Percentiles rank a stretch among this genome's conserved stretches.
phyloP scores from a whole-genome alignment of 2,888 invertebrate species.

The Nysson spinosus region DNA sequence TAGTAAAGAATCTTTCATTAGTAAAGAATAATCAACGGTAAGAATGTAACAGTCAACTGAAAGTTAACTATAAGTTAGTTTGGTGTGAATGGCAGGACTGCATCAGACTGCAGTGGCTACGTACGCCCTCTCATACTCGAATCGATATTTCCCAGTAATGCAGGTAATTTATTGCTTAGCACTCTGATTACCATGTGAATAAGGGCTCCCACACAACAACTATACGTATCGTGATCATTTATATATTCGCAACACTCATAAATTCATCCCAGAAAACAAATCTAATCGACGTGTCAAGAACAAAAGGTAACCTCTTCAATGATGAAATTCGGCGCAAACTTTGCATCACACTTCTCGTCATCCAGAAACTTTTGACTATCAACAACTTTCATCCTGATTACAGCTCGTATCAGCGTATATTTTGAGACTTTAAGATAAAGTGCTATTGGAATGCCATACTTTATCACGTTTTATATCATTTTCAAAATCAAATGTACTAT shows the following conservation, averaged over 20 bases:
- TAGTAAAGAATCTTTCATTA: too few relatives aligned
- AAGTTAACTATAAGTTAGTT: too few relatives aligned
- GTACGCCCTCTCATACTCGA: slow-evolving; percentile 47
- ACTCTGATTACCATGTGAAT: slow-evolving; percentile 60
- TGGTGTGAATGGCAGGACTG: slow-evolving; percentile 32
- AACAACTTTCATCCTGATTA: slow-evolving; percentile 5
- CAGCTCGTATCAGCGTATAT: slow-evolving; percentile 25
- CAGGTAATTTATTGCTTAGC: slow-evolving; percentile 60
- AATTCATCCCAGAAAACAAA: slow-evolving; percentile 16
- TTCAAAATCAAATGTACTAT: too few relatives aligned
- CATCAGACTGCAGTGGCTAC: slow-evolving; percentile 40
- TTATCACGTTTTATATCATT: slow-evolving; percentile 22
- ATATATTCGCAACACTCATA: too few relatives aligned
- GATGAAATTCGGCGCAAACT: neutral
- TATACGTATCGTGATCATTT: too few relatives aligned
- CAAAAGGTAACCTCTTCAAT: too few relatives aligned
- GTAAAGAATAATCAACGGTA: too few relatives aligned
- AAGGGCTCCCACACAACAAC: slow-evolving; percentile 53
- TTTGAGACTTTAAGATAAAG: slow-evolving; percentile 31
- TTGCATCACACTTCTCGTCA: neutral
- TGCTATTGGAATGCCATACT: slow-evolving; percentile 10
- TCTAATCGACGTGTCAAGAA: too few relatives aligned
- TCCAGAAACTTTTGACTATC: slow-evolving; percentile 7
- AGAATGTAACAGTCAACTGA: slow-evolving; percentile 32
- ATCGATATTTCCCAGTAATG: slow-evolving; percentile 58